Conservation (phyloP, 2,888 invertebrate species). For the Eurytoma californica region DNA sequence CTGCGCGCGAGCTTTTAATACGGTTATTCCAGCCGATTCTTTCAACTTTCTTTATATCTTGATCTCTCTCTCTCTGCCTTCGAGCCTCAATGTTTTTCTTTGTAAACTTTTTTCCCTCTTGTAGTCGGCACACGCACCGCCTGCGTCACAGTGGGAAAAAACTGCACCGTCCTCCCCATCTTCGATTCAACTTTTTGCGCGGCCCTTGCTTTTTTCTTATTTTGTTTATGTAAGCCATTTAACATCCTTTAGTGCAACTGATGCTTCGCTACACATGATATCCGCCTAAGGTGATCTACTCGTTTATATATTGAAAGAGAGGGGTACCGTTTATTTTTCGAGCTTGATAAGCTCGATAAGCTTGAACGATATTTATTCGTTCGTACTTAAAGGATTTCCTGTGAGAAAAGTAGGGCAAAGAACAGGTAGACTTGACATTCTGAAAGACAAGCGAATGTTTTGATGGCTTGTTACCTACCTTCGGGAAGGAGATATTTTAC, state of each 20-base stretch:
- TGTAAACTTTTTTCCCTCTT: conserved; percentile 18
- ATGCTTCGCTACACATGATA: too few relatives aligned
- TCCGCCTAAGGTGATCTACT: too few relatives aligned
- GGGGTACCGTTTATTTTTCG: too few relatives aligned
- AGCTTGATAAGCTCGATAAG: too few relatives aligned
- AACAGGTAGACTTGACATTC: background rate
- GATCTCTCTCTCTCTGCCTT: background rate
- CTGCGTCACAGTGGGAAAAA: conserved; percentile 7
- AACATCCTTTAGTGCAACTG: too few relatives aligned
- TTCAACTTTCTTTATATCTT: conserved; percentile 21
- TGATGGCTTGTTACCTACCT: background rate
- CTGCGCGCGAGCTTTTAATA: conserved; percentile 27
- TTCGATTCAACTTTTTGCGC: background rate
- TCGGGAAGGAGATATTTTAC: conserved; percentile 17
- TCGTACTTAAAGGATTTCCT: background rate
- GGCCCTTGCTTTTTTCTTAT: background rate
- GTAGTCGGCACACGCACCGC: conserved; percentile 10
- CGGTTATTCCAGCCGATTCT: conserved; percentile 22
- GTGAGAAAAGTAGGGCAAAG: background rate
- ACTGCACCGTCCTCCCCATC: background rate
- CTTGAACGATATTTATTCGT: too few relatives aligned
- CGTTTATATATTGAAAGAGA: too few relatives aligned
- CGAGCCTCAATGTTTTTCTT: conserved; percentile 16
- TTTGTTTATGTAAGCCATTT: too few relatives aligned
- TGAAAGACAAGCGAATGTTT: conserved; percentile 8